These are phyloP conservation scores for Phataginus tricuspis DNA, from an alignment of 2,797 vertebrate species.

Conservation along the genomic window DNA sequence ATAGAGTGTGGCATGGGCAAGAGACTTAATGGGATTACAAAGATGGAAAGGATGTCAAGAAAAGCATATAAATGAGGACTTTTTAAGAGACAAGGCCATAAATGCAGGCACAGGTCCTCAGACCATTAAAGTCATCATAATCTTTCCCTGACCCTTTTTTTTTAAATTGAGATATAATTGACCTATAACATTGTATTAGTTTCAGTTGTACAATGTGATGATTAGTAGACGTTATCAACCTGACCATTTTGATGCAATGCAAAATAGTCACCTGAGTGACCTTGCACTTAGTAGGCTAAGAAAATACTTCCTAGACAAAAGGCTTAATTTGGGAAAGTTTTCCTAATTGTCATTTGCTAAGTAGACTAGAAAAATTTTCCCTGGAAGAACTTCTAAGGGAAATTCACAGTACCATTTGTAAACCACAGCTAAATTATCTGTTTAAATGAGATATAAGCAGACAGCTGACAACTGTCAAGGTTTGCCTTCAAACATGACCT, in stretches of 20 bases:
- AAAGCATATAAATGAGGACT: slow-evolving; percentile 8
- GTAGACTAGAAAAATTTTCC: background rate
- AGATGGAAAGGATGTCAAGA: slow-evolving; percentile 40
- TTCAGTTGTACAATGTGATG: background rate
- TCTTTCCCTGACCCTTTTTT: slow-evolving; percentile 28
- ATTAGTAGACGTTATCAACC: background rate
- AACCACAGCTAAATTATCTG: background rate
- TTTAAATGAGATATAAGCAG: background rate
- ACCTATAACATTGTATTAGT: background rate
- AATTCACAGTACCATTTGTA: background rate
- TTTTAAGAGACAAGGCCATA: slow-evolving; percentile 2
- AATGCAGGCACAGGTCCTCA: background rate
- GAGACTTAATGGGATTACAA: slow-evolving; percentile 44
- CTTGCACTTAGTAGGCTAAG: slow-evolving; percentile 14
- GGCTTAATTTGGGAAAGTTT: background rate
- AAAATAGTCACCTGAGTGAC: slow-evolving; percentile 33
- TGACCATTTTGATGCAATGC: slow-evolving; percentile 18
- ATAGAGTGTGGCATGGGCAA: background rate
- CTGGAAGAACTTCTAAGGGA: slow-evolving; percentile 24
- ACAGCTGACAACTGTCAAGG: background rate
- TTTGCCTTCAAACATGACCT: background rate
- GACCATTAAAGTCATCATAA: background rate
- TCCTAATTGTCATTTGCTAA: slow-evolving; percentile 47
- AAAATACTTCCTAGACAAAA: slow-evolving; percentile 35
- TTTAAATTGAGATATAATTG: background rate